A percentile compares a stretch with the other conserved stretches of the same genome.
Conservation (phyloP, 1,140 invertebrate species). For the Asbolus verrucosus region DNA sequence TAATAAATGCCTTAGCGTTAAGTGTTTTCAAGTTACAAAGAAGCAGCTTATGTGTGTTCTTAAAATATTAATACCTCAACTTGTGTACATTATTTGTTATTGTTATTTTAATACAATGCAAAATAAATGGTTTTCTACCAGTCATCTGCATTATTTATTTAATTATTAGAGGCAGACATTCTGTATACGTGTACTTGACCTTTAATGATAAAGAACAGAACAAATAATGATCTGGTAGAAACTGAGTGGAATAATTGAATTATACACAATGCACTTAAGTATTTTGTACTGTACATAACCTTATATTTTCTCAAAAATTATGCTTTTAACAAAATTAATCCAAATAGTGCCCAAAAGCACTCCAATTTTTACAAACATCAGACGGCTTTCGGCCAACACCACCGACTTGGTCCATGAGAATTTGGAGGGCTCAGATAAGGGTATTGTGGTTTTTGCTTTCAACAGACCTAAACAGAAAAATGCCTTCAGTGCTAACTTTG, state of each 20-base stretch:
- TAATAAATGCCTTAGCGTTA: slow-evolving; percentile 9
- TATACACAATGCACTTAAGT: too few relatives aligned
- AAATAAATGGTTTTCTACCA: slow-evolving; percentile 36
- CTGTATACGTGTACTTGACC: too few relatives aligned
- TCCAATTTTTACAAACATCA: neutral
- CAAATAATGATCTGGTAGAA: too few relatives aligned
- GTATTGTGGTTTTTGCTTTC: slow-evolving; percentile 71
- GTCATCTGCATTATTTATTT: too few relatives aligned
- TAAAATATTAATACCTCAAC: slow-evolving; percentile 21
- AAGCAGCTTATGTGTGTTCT: slow-evolving; percentile 30
- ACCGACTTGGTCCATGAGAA: slow-evolving; percentile 45
- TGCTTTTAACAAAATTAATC: too few relatives aligned
- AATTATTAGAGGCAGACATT: too few relatives aligned
- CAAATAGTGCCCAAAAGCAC: neutral
- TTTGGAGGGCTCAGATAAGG: slow-evolving; percentile 45
- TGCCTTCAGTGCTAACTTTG: slow-evolving; percentile 78
- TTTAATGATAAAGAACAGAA: too few relatives aligned
- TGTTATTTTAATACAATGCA: slow-evolving; percentile 36
- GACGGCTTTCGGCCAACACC: neutral
- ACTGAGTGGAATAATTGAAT: too few relatives aligned
- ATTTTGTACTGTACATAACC: too few relatives aligned
- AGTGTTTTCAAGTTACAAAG: neutral
- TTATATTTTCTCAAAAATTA: too few relatives aligned
- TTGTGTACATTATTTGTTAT: slow-evolving; percentile 34
- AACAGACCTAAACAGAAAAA: slow-evolving; percentile 88